These are phyloP conservation scores for Ondatra zibethicus DNA, from an alignment of 2,113 vertebrate genomes.

Conservation along the genomic window DNA sequence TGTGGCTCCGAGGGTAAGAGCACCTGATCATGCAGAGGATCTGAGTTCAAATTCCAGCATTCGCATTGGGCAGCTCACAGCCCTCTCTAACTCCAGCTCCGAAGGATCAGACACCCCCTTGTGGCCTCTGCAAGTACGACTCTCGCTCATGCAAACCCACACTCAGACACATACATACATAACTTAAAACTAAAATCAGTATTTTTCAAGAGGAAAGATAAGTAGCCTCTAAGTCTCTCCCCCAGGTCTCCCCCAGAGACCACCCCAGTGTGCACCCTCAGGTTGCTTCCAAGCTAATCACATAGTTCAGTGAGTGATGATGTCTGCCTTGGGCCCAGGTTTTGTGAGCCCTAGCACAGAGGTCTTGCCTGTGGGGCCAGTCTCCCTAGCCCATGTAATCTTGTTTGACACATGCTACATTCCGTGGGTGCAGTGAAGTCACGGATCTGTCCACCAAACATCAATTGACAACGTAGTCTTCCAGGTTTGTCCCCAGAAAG, in stretches of 20 bases:
- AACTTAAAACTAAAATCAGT: neutral
- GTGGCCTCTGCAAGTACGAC: neutral
- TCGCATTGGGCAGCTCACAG: neutral
- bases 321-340: neutral
- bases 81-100: neutral
- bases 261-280: neutral
- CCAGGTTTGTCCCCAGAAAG: neutral
- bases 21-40: neutral
- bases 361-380: neutral
- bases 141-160: neutral
- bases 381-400: neutral
- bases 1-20: neutral
- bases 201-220: neutral
- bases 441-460: neutral
- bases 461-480: neutral
- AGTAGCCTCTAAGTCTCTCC: neutral
- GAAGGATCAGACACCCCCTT: neutral
- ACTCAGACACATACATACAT: neutral
- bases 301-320: neutral
- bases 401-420: constrained; percentile 1
- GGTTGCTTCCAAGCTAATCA: neutral
- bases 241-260: neutral
- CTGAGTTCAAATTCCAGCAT: neutral
- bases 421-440: neutral
- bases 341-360: neutral